Base-by-base conservation (phyloP, 2,888 invertebrate genomes). In the Volucella bombylans region DNA sequence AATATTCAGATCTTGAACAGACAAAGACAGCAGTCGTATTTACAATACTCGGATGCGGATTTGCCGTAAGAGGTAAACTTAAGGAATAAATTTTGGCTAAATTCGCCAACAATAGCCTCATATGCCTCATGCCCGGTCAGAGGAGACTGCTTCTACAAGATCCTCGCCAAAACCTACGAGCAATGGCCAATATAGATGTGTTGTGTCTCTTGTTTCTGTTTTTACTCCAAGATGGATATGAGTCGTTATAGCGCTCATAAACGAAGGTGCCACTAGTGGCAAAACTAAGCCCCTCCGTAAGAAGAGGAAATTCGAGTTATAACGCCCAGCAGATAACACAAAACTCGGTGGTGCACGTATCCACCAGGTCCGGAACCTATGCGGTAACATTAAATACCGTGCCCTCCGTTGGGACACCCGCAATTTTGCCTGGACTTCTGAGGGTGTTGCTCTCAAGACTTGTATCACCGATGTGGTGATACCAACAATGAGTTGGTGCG, bases 241-340 rank as follows among this genome's bases (percentile, higher is more conserved):
- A 98, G 99, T 92, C 95, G 99, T 91, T 99, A 99, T 94, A 97
- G 97, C 93, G 98, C 98, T 97, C 99, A 99, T 94, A 99, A 99
- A 93, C 94, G 99, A 91, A 95, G 99, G 92, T 1, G 96, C 98
- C 91, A 99, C 99, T 88, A 99, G 99, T 92, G 99, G 99, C 90
- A 99, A 99, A 93, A 96, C 98, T 92, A 97, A 97, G 92, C 97
- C 97, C 88, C 95, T 99, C 89, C 96, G 99, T 89, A 99, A 99
- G 96, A 99, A 99, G 97, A 97, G 99, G 96, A 99, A 99, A 96
- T 99, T 97, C 92, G 99, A 99, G 93, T 96, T 99, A 92, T 99
- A 99, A 89, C 96, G 99, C 88, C 99, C 99, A 88, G 97, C 99
- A 89, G 99, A 99, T 90, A 99, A 99, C 93, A 99, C 99, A 87